phyloP scores from a whole-genome alignment of 2,113 vertebrate species.

The Shinisaurus crocodilurus region DNA sequence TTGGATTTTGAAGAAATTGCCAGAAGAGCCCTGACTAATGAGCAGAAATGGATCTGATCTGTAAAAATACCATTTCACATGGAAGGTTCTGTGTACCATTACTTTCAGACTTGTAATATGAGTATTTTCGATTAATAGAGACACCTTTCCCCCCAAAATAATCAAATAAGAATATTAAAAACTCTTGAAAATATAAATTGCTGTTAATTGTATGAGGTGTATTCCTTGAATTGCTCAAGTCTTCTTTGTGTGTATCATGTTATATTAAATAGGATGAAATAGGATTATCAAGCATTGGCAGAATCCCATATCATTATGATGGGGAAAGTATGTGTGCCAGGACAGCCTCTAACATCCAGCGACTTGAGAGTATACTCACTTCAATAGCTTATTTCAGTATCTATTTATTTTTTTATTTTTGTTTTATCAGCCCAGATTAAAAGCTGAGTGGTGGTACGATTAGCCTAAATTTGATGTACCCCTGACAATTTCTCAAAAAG shows the following conservation, averaged over 20 bases:
- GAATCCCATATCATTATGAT: background rate
- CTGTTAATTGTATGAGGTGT: background rate
- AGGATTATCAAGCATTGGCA: background rate
- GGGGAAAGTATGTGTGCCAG: background rate
- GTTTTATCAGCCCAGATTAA: background rate
- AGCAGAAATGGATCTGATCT: background rate
- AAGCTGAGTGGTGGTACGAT: background rate
- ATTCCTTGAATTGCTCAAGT: background rate
- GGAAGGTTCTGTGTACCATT: background rate
- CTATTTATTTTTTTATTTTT: too few relatives aligned
- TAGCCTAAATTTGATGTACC: background rate
- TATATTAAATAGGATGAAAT: background rate
- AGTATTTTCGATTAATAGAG: background rate
- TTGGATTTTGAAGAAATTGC: slow-evolving; percentile 87
- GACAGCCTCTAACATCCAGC: too few relatives aligned
- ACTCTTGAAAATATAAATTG: background rate
- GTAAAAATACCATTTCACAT: background rate
- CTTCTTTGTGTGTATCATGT: background rate
- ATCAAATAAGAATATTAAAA: background rate
- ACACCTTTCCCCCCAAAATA: background rate
- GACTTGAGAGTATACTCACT: background rate
- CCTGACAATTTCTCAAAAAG: background rate
- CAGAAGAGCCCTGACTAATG: slow-evolving; percentile 59
- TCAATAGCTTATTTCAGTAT: background rate
- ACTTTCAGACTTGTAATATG: background rate